A percentile compares a stretch with the other conserved stretches of the same genome.
phyloP scores from a whole-genome alignment of 2,888 invertebrate genomes.

The Deilephila elpenor region DNA sequence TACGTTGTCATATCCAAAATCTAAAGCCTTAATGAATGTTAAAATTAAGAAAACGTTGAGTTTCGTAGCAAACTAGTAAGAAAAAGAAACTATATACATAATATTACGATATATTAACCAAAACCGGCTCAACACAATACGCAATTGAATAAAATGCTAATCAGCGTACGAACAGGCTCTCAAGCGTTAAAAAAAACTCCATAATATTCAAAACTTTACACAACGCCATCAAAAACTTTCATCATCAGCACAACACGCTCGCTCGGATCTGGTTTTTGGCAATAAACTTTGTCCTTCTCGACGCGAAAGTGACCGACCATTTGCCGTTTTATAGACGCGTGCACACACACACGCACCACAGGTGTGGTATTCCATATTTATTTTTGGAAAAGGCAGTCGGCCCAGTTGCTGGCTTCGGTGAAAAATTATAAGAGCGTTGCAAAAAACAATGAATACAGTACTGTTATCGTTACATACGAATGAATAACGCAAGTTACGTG shows the following conservation, averaged over 20 bases:
- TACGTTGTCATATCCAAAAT: too few relatives aligned
- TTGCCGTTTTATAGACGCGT: constrained; percentile 35
- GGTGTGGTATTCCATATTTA: constrained; percentile 37
- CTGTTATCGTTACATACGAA: constrained; percentile 33
- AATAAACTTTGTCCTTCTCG: constrained; percentile 33
- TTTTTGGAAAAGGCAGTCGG: constrained; percentile 39
- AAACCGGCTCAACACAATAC: neutral
- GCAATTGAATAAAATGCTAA: constrained; percentile 22
- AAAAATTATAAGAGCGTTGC: constrained; percentile 40
- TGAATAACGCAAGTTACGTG: constrained; percentile 27
- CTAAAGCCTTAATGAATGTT: too few relatives aligned
- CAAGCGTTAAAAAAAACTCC: neutral
- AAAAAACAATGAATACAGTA: constrained; percentile 31
- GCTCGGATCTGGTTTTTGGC: constrained; percentile 36
- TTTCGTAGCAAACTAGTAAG: neutral
- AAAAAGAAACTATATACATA: neutral
- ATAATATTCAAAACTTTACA: constrained; percentile 14
- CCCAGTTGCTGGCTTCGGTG: constrained; percentile 35
- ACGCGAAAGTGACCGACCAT: constrained; percentile 34
- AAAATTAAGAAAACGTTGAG: too few relatives aligned
- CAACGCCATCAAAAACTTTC: constrained; percentile 27
- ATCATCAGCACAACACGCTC: constrained; percentile 30
- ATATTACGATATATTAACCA: neutral
- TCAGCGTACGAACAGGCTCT: neutral
- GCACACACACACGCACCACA: constrained; percentile 23